A percentile compares a stretch with the other conserved stretches of the same genome.
Evolutionary conservation across 1,140 invertebrate species (phyloP).

Genomic region (Drosophila arizonae): DNA sequence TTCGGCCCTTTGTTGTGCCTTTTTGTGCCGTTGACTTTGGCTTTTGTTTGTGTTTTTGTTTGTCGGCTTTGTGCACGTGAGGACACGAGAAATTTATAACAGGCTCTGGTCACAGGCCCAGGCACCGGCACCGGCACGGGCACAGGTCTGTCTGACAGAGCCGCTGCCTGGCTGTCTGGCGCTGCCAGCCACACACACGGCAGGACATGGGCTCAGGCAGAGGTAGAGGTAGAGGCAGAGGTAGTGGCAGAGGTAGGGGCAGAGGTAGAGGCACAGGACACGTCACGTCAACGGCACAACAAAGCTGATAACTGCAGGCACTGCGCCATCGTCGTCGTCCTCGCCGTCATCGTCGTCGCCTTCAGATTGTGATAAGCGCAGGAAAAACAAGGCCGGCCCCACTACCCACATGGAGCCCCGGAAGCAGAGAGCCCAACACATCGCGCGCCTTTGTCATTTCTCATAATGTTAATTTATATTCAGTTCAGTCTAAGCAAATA

Average conservation of each 20-base stretch:
- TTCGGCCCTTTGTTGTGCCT: constrained; percentile 57
- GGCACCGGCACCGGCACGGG: neutral
- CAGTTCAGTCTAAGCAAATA: constrained; percentile 76
- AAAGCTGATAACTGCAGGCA: constrained; percentile 76
- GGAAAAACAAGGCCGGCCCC: constrained; percentile 3
- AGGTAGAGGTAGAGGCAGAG: too few species aligned
- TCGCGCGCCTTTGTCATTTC: constrained; percentile 71
- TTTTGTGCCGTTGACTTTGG: constrained; percentile 32
- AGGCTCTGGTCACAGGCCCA: constrained; percentile 23
- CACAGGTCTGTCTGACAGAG: constrained; percentile 19
- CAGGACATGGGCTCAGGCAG: neutral
- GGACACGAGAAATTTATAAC: constrained; percentile 51
- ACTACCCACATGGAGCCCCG: constrained; percentile 11
- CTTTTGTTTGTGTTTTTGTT: constrained; percentile 18
- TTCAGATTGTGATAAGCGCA: constrained; percentile 47
- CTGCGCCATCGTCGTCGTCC: constrained; percentile 48
- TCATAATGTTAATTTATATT: constrained; percentile 81
- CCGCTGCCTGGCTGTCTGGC: constrained; percentile 17
- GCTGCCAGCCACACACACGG: constrained; percentile 49
- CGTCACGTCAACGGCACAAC: constrained; percentile 77
- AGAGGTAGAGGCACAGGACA: constrained; percentile 52
- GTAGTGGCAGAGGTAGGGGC: too few species aligned
- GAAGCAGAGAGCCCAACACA: constrained; percentile 48
- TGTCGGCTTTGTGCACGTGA: constrained; percentile 43
- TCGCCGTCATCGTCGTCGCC: constrained; percentile 17